These are phyloP conservation scores for Spodoptera littoralis DNA, from an alignment of 2,888 invertebrate species.

Conservation along the genomic window DNA sequence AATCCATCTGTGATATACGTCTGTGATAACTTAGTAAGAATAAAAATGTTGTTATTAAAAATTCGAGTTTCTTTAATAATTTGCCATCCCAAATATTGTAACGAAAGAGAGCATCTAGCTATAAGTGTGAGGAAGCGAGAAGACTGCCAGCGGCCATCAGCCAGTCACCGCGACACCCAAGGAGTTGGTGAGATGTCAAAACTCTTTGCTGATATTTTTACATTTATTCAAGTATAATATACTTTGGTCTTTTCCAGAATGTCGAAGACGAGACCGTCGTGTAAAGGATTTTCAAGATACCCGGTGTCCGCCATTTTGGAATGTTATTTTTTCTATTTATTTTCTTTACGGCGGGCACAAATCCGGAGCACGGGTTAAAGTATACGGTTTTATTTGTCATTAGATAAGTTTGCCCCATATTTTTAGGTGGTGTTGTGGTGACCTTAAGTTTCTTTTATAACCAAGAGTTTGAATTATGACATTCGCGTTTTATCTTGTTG, in stretches of 20 bases:
- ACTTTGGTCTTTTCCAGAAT: constrained; percentile 85
- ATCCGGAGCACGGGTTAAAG: constrained; percentile 72
- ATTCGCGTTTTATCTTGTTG: not conserved
- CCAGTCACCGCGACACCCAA: constrained; percentile 55
- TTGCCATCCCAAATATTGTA: constrained; percentile 40
- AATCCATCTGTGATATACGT: too few relatives aligned
- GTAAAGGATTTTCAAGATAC: constrained; percentile 51
- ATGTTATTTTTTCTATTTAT: constrained; percentile 23
- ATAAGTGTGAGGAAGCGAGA: constrained; percentile 59
- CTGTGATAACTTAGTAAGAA: constrained; percentile 45
- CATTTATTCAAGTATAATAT: constrained; percentile 73
- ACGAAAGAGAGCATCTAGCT: constrained; percentile 46
- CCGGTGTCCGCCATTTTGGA: constrained; percentile 51
- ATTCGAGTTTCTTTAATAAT: constrained; percentile 61
- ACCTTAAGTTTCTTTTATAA: constrained; percentile 47
- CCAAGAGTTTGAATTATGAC: not conserved
- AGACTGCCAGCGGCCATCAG: constrained; percentile 16
- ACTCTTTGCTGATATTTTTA: constrained; percentile 46
- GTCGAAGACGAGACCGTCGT: constrained; percentile 46
- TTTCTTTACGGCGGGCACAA: constrained; percentile 56
- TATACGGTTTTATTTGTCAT: constrained; percentile 68
- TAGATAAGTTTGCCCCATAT: constrained; percentile 63
- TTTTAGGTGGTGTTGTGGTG: constrained; percentile 61
- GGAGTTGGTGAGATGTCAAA: constrained; percentile 64
- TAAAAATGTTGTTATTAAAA: constrained; percentile 29